A percentile compares a stretch with the other conserved stretches of the same genome.
These are phyloP conservation scores for Apamea monoglypha DNA, from an alignment of 2,888 invertebrate species.

Conservation along the genomic window DNA sequence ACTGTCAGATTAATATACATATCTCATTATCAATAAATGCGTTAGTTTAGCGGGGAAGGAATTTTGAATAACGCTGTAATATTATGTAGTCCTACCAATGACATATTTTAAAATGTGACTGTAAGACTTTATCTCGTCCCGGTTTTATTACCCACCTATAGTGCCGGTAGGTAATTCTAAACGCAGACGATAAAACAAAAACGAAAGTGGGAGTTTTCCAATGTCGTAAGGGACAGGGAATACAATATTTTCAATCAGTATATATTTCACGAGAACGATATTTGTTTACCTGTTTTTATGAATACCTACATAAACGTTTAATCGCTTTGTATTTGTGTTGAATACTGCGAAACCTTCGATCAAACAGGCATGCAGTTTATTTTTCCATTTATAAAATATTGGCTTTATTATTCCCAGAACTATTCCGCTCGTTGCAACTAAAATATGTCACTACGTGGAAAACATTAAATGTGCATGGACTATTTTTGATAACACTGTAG, in stretches of 20 bases:
- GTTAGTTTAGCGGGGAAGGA: neutral
- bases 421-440: neutral
- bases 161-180: neutral
- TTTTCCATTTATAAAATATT: neutral
- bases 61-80: neutral
- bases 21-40: neutral
- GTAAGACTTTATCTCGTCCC: neutral
- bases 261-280: neutral
- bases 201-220: neutral
- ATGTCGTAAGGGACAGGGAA: neutral
- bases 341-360: neutral
- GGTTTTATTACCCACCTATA: neutral
- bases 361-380: neutral
- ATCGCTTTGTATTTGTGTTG: neutral
- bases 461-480: neutral
- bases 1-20: neutral
- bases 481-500: neutral
- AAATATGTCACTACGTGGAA: neutral
- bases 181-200: neutral
- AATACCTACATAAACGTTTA: neutral
- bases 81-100: neutral
- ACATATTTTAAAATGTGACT: neutral
- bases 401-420: neutral
- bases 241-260: neutral
- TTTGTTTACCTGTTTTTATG: neutral